phyloP scores from a whole-genome alignment of 2,113 vertebrate species.

The Caretta caretta region DNA sequence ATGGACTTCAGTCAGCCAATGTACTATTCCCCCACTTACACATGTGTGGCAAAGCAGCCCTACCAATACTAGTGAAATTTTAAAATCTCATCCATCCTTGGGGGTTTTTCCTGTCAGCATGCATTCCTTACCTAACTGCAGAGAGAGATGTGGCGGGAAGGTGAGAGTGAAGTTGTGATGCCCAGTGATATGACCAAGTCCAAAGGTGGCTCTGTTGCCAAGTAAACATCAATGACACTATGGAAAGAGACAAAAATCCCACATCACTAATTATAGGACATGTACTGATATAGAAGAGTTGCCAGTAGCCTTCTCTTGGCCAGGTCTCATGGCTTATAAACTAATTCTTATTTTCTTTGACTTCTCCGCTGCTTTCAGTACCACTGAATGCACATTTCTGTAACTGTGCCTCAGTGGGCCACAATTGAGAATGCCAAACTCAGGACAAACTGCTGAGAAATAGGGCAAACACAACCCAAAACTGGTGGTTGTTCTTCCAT shows the following conservation, averaged over 20 bases:
- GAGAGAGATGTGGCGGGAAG: neutral
- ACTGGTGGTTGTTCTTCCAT: too few relatives aligned
- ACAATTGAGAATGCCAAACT: too few relatives aligned
- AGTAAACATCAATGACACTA: neutral
- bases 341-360: neutral
- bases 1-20: too few relatives aligned
- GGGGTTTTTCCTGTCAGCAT: neutral
- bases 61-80: neutral
- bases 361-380: neutral
- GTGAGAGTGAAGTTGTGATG: too few relatives aligned
- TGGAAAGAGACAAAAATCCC: neutral
- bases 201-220: neutral
- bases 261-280: neutral
- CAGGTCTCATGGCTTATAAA: neutral
- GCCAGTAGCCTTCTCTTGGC: neutral
- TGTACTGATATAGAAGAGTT: neutral
- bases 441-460: too few relatives aligned
- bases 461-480: too few relatives aligned
- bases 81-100: neutral
- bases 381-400: neutral
- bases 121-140: neutral
- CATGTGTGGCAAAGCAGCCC: neutral
- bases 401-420: too few relatives aligned
- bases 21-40: too few relatives aligned
- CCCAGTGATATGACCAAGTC: neutral